Evolutionary conservation across 1,140 invertebrate genomes (phyloP).

Genomic region (Papilio helenus): DNA sequence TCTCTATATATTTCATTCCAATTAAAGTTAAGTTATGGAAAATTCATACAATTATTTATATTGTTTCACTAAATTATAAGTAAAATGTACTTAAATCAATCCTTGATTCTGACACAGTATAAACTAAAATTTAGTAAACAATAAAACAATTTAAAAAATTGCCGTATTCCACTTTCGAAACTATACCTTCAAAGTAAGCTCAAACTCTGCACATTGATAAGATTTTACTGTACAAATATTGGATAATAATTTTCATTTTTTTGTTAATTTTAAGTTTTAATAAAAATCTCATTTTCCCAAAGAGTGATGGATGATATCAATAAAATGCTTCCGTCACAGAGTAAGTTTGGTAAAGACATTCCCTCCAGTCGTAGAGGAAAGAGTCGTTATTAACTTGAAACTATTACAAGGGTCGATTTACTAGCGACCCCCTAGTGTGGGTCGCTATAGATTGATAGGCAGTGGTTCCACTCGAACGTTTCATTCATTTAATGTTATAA

Average conservation of each 20-base stretch:
- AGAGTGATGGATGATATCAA: constrained; percentile 15
- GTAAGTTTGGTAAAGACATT: constrained; percentile 35
- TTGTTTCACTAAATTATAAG: background rate
- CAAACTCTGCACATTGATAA: too few relatives aligned
- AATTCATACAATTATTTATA: background rate
- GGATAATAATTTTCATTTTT: background rate
- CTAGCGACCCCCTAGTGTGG: constrained; percentile 18
- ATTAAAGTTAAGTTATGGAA: background rate
- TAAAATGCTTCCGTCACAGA: constrained; percentile 16
- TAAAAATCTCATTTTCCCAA: background rate
- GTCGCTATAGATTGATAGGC: constrained; percentile 37
- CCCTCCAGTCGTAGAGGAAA: constrained; percentile 31
- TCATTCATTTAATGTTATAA: constrained; percentile 37
- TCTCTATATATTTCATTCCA: background rate
- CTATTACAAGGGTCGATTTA: constrained; percentile 38
- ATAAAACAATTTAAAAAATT: too few relatives aligned
- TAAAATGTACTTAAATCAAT: background rate
- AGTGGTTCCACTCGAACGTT: constrained; percentile 36
- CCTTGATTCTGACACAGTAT: background rate
- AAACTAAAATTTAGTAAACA: too few relatives aligned
- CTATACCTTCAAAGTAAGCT: too few relatives aligned
- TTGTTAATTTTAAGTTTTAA: background rate
- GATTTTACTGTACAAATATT: too few relatives aligned
- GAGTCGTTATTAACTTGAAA: constrained; percentile 37
- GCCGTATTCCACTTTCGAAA: too few relatives aligned